phyloP scores from a whole-genome alignment of 2,797 vertebrate genomes.

The Hydrophis major region DNA sequence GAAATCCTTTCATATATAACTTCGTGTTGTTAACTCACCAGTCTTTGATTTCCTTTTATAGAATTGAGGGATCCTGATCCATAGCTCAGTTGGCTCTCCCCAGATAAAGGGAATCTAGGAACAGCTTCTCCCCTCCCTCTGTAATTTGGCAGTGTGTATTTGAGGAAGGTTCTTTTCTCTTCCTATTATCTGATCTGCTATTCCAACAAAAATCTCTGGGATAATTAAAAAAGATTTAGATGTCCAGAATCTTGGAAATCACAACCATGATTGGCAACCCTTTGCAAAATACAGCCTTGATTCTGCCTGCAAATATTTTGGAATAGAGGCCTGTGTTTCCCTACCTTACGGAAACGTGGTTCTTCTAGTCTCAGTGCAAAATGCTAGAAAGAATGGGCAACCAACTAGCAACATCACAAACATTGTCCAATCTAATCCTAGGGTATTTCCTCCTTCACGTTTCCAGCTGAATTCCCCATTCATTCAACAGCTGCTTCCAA shows the following conservation, averaged over 20 bases:
- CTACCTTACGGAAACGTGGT: not conserved
- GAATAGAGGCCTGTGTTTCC: not conserved
- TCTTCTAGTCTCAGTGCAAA: not conserved
- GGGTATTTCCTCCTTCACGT: not conserved
- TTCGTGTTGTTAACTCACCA: not conserved
- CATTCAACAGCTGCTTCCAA: conserved; percentile 32
- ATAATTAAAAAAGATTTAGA: not conserved
- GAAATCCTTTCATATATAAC: not conserved
- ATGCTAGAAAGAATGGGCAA: not conserved
- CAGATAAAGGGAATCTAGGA: not conserved
- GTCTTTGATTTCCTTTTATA: not conserved
- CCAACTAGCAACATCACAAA: not conserved
- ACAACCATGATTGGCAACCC: not conserved
- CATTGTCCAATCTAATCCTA: not conserved
- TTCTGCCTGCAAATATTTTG: not conserved
- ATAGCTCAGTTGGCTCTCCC: not conserved
- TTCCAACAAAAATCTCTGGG: not conserved
- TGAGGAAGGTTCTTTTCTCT: not conserved
- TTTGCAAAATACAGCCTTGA: not conserved
- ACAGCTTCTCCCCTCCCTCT: not conserved
- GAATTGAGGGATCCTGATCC: not conserved
- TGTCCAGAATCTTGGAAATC: not conserved
- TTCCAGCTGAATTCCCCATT: conserved; percentile 24
- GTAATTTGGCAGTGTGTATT: not conserved
- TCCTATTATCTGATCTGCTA: not conserved